These are phyloP conservation scores for Euwallacea similis DNA, from an alignment of 1,140 invertebrate species.

Conservation along the genomic window DNA sequence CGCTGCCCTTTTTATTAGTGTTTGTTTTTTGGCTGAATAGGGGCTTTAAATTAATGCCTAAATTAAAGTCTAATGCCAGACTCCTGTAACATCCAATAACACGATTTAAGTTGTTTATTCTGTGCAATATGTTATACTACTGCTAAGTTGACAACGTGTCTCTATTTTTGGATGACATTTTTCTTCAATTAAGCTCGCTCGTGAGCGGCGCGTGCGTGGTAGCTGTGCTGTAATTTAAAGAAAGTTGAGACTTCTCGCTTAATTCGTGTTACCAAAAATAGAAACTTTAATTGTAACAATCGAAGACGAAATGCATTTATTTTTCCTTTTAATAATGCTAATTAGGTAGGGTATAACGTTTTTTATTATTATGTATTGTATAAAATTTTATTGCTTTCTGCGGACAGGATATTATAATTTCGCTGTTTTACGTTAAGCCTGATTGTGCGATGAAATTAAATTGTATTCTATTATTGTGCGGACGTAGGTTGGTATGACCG, in stretches of 20 bases:
- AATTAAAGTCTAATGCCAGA: too few species aligned
- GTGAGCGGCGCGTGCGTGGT: not conserved
- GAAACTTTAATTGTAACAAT: slow-evolving; percentile 26
- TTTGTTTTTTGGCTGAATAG: not conserved
- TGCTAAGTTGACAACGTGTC: slow-evolving; percentile 17
- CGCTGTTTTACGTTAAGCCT: slow-evolving; percentile 9
- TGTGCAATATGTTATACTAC: slow-evolving; percentile 31
- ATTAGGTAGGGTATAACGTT: slow-evolving; percentile 2
- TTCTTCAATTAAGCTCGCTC: not conserved
- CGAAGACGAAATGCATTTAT: slow-evolving; percentile 24
- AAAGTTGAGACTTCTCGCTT: not conserved
- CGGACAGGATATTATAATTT: slow-evolving; percentile 7
- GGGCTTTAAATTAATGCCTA: slow-evolving; percentile 6
- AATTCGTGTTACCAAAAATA: slow-evolving; percentile 28
- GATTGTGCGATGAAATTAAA: not conserved
- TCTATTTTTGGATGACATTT: slow-evolving; percentile 29
- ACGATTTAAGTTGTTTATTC: slow-evolving; percentile 36
- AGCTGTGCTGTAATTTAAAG: slow-evolving; percentile 6
- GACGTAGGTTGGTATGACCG: not conserved
- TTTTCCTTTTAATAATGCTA: slow-evolving; percentile 5
- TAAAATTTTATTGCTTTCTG: slow-evolving; percentile 28
- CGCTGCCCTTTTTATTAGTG: too few species aligned
- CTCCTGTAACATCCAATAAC: not conserved
- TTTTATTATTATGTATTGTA: slow-evolving; percentile 27
- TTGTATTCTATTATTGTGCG: not conserved